phyloP scores from a whole-genome alignment of 2,113 vertebrate species.

The Acinonyx jubatus region DNA sequence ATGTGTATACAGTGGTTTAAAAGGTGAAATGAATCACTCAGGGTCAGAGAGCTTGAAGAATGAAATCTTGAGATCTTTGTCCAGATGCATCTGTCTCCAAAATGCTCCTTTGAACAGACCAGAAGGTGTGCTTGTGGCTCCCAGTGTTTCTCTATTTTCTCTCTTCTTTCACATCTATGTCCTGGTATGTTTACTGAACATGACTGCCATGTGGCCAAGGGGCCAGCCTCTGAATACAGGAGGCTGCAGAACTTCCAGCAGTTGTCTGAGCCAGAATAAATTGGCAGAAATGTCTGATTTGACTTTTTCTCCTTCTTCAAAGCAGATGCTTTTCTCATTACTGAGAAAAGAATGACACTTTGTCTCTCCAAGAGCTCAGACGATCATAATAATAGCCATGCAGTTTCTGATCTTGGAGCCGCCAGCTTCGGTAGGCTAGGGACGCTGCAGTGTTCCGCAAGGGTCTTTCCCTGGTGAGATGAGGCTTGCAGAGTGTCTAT shows the following conservation, averaged over 20 bases:
- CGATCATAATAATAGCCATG: neutral
- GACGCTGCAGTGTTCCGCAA: fast-evolving
- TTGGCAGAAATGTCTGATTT: conserved; percentile 53
- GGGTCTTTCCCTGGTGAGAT: neutral
- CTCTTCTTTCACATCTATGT: neutral
- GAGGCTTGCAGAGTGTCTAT: neutral
- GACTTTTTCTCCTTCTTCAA: conserved; percentile 67
- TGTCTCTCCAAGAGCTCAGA: conserved; percentile 36
- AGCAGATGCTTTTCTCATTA: conserved; percentile 48
- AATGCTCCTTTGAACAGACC: neutral
- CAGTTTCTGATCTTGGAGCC: neutral
- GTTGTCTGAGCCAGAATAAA: conserved; percentile 48
- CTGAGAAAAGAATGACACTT: conserved; percentile 55
- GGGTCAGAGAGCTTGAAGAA: neutral
- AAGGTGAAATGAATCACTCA: neutral
- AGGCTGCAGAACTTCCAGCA: neutral
- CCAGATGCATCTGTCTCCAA: neutral
- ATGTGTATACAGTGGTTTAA: neutral
- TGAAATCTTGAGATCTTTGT: neutral
- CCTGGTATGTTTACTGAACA: neutral
- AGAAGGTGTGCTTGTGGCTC: neutral
- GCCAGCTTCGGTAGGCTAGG: fast-evolving
- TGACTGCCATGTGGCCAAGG: neutral
- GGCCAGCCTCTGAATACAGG: neutral
- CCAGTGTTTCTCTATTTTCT: neutral